Percentiles rank a stretch among this genome's conserved stretches.
These are phyloP conservation scores for Cyclophora punctaria DNA, from an alignment of 2,888 invertebrate species.

Conservation along the genomic window DNA sequence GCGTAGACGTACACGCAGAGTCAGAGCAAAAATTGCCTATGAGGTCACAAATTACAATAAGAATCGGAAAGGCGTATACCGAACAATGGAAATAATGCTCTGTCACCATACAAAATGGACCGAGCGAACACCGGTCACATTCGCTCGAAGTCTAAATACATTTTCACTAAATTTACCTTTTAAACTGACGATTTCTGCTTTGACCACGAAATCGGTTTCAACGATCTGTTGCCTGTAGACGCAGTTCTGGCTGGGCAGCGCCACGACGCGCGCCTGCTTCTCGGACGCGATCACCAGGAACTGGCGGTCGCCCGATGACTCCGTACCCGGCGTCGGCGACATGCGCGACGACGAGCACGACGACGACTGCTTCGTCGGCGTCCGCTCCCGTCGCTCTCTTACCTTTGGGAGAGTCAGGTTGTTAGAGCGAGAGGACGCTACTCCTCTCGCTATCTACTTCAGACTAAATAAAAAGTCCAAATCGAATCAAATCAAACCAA, in stretches of 20 bases:
- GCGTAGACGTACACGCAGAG: no score
- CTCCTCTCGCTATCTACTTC: no score
- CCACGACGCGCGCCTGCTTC: constrained; percentile 95
- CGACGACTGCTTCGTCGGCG: constrained; percentile 78
- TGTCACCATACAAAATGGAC: no score
- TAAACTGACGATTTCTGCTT: constrained; percentile 93
- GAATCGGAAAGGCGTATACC: no score
- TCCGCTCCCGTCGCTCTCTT: constrained; percentile 63
- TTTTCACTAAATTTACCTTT: constrained; percentile 78
- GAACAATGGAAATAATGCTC: no score
- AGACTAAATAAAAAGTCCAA: no score
- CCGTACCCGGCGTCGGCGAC: constrained; percentile 78
- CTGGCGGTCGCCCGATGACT: constrained; percentile 82
- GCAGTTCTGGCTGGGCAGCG: constrained; percentile 96
- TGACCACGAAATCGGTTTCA: constrained; percentile 94
- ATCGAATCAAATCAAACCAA: no score
- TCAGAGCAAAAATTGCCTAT: no score
- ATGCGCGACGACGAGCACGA: constrained; percentile 79
- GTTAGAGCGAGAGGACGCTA: no score
- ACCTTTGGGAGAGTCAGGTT: constrained; percentile 22
- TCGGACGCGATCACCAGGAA: constrained; percentile 95
- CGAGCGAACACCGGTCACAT: no score
- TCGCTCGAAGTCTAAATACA: background rate
- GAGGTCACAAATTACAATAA: no score
- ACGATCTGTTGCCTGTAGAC: constrained; percentile 94